Base-by-base conservation (phyloP, 2,888 invertebrate species). In the Hydriomena furcata region DNA sequence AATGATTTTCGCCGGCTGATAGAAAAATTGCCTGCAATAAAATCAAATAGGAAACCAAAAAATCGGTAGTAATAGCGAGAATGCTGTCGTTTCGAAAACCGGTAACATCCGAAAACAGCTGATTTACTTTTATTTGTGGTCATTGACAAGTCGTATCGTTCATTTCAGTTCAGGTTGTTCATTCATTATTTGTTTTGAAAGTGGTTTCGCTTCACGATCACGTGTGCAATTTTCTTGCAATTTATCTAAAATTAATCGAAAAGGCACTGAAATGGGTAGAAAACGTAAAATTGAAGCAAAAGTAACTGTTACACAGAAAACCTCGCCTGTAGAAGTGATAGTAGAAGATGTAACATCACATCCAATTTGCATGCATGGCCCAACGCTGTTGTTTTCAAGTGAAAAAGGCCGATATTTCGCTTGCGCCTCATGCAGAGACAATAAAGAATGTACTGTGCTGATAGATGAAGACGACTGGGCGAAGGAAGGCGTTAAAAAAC, bases 351-450 rank as follows among this genome's bases (percentile, higher is more conserved):
- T 93, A 24, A 82, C 88, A 20, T 82, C 84, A 8, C 93, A 95
- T 83, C 96, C 96, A 0, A 66, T 91, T 34, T 96, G 96, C 67
- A 80, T 93, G 11, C 96, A 96, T 69, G 96, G 96, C 0, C 96
- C 96, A 31, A 94, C 95, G 4, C 79, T 96, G 48, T 79, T 95
- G 42, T 96, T 96, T 88, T 92, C 93, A 11, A 79, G 75, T 28
- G 86, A 86, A 58, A 84, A 91, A 43, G 87, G 91, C 27, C 87
- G 91, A 59, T 97, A 94, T 82, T 98, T 92, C 79, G 94, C 95
- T 0, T 98, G 98, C 79, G 94, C 98, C 0, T 95, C 96, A 0
- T 96, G 95, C 75, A 92, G 98, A 46, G 94, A 96, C 69, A 91
- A 94, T 55, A 95, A 95, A 69, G 91, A 94, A 6, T 98, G 98